Percentiles rank a stretch among this genome's conserved stretches.
Conservation (phyloP, 2,113 vertebrate genomes). For the Plestiodon gilberti region DNA sequence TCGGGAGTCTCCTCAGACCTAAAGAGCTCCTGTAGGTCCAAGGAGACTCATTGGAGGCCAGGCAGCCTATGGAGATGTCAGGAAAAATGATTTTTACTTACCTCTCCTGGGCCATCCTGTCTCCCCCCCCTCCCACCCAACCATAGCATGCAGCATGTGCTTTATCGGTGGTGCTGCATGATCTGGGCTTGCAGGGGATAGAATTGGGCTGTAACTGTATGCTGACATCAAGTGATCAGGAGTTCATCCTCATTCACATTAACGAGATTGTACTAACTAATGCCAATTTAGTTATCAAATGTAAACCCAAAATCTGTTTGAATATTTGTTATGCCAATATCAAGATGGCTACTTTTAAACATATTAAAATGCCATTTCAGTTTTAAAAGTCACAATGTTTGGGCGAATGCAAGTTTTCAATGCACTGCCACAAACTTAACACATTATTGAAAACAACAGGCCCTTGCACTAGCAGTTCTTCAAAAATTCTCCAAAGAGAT, state of each 20-base stretch:
- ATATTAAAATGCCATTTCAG: not conserved
- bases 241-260: not conserved
- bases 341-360: not conserved
- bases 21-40: too few species aligned
- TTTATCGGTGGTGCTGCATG: too few species aligned
- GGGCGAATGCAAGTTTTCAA: not conserved
- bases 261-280: not conserved
- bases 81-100: too few species aligned
- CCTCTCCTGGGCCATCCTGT: too few species aligned
- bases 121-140: too few species aligned
- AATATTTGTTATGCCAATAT: not conserved
- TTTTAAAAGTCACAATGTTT: not conserved
- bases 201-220: too few species aligned
- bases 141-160: too few species aligned
- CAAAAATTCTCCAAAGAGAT: not conserved
- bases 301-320: not conserved
- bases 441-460: not conserved
- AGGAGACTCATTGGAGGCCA: too few species aligned
- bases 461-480: not conserved
- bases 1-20: too few species aligned
- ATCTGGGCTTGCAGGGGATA: too few species aligned
- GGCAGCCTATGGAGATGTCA: too few species aligned
- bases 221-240: too few species aligned
- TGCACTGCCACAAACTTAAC: not conserved
- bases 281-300: not conserved